Base-by-base conservation (phyloP, 2,888 invertebrate species). In the Cerastis leucographa region DNA sequence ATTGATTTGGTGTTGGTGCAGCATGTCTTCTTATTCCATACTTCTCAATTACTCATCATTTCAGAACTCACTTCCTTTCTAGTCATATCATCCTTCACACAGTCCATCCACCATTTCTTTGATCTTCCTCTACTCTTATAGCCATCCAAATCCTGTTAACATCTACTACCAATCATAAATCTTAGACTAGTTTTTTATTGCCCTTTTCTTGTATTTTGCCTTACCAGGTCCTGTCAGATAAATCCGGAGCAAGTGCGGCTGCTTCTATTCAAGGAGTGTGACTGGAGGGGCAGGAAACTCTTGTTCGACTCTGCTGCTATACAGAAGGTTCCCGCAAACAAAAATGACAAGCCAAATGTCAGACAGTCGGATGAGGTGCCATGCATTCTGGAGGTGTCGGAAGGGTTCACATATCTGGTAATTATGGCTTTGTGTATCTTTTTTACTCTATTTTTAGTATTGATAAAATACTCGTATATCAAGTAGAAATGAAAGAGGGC, bases 241-340 rank as follows among this genome's bases (percentile, higher is more conserved):
- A 97, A 97, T 90, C 97, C 97, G 86, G 97, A 98, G 92, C 98
- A 98, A 97, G 97, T 99, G 80, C 97, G 99, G 88, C 97, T 99
- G 89, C 97, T 99, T 91, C 97, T 99, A 85, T 99, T 98, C 95
- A 97, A 98, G 92, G 99, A 99, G 96, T 98, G 98, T 93, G 99
- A 99, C 92, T 97, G 98, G 94, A 97, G 98, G 81, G 98, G 98
- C 44, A 97, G 98, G 80, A 98, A 98, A 89, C 96, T 99, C 56
- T 96, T 99, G 73, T 99, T 98, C 93, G 99, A 99, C 94, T 99
- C 99, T 0, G 97, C 97, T 85, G 97, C 98, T 25, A 96, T 97
- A 89, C 97, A 97, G 91, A 97, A 97, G 95, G 95, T 97, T 71
- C 94, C 96, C 80, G 90, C 97, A 4, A 90, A 91, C 56, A 96